phyloP scores from a whole-genome alignment of 1,140 invertebrate genomes.

The Camponotus pennsylvanicus region DNA sequence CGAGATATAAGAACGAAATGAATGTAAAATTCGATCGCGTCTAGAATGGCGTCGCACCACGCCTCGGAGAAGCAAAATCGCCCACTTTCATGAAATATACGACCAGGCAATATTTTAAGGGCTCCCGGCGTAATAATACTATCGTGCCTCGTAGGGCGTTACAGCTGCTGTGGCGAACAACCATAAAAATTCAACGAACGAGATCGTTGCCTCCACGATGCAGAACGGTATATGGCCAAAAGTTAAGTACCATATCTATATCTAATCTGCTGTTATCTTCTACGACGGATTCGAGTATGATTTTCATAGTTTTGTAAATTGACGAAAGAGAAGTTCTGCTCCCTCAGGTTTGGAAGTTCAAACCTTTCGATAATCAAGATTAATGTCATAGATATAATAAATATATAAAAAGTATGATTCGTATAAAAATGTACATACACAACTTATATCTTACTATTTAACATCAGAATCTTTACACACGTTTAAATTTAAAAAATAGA shows the following conservation, averaged over 20 bases:
- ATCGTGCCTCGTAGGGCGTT: slow-evolving; percentile 67
- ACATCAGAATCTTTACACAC: not conserved
- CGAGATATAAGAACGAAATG: slow-evolving; percentile 40
- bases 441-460: not conserved
- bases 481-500: not conserved
- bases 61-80: slow-evolving; percentile 66
- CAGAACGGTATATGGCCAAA: slow-evolving; percentile 61
- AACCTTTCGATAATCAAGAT: not conserved
- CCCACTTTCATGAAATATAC: slow-evolving; percentile 73
- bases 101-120: slow-evolving; percentile 74
- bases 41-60: slow-evolving; percentile 38
- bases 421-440: no score
- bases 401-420: not conserved
- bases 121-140: slow-evolving; percentile 73
- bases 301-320: slow-evolving; percentile 45
- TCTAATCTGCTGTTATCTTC: slow-evolving; percentile 68
- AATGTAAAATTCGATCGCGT: slow-evolving; percentile 64
- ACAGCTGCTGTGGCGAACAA: slow-evolving; percentile 71
- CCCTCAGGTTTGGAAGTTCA: not conserved
- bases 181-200: slow-evolving; percentile 77
- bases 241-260: slow-evolving; percentile 67
- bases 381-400: slow-evolving; percentile 1
- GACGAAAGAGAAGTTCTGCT: not conserved
- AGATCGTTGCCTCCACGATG: slow-evolving; percentile 56
- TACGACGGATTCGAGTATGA: slow-evolving; percentile 62